A percentile compares a stretch with the other conserved stretches of the same genome.
These are phyloP conservation scores for Aspidapion aeneum DNA, from an alignment of 2,888 invertebrate genomes.

Conservation along the genomic window DNA sequence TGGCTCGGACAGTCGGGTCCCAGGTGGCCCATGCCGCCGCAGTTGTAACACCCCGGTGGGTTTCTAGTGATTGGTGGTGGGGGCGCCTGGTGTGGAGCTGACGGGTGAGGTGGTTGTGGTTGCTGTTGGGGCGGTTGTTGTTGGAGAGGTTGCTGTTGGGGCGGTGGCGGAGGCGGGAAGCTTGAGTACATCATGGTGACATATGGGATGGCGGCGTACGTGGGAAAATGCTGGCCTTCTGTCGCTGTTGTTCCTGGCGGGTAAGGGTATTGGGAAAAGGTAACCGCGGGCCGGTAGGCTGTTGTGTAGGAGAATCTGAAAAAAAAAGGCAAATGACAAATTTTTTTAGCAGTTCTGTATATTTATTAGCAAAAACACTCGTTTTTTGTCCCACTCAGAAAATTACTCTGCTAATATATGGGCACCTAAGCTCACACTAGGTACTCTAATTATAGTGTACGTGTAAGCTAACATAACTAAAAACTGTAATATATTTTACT, in stretches of 20 bases:
- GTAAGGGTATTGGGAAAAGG: conserved; percentile 38
- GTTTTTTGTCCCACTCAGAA: no score
- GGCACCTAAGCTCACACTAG: no score
- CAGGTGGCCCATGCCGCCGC: conserved; percentile 79
- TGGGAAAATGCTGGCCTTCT: conserved; percentile 29
- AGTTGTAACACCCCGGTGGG: conserved; percentile 81
- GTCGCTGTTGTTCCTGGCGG: conserved; percentile 30
- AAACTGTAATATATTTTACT: no score
- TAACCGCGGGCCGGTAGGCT: conserved; percentile 42
- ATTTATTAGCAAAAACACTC: no score
- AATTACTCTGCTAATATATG: no score
- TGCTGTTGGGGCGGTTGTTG: conserved; percentile 36
- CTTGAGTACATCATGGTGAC: conserved; percentile 43
- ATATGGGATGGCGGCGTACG: conserved; percentile 37
- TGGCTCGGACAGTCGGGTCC: conserved; percentile 87
- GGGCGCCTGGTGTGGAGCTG: conserved; percentile 44
- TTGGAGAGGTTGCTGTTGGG: conserved; percentile 41
- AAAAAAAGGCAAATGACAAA: no score
- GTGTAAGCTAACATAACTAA: no score
- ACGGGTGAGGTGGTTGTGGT: conserved; percentile 51
- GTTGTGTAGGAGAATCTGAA: conserved; percentile 7
- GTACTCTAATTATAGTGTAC: no score
- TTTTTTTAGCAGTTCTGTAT: no score
- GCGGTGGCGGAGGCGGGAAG: conserved; percentile 39
- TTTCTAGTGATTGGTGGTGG: conserved; percentile 52